Base-by-base conservation (phyloP, 1,140 invertebrate species). In the Drosophila leontia region DNA sequence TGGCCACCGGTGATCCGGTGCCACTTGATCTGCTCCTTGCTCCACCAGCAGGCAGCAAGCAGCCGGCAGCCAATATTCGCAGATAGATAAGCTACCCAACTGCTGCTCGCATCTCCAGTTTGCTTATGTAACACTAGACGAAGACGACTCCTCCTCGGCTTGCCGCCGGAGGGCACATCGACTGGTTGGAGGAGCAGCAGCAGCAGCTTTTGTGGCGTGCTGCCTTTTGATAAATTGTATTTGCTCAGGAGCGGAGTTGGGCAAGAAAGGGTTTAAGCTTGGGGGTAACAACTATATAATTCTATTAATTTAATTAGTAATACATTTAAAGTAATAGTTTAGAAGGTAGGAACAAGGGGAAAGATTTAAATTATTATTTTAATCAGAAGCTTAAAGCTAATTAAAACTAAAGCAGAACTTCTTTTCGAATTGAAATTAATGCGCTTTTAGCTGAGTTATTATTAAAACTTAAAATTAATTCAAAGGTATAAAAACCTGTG, bases 91-190 rank as follows among this genome's bases (percentile, higher is more conserved):
- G 71, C 70, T 64, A 56, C 29, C 61, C 61, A 53, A 67, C 61
- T 63, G 61, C 67, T 68, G 45, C 17, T 51, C 67, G 64, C 64
- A 74, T 88, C 85, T 78, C 78, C 53, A 78, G 70, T 75, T 75
- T 69, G 84, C 81, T 88, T 88, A 85, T 88, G 85, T 90, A 90
- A 88, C 84, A 85, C 85, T 80, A 77, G 75, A 81, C 77, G 47
- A 44, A 75, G 61, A 59, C 51, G 62, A 83, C 67, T 61, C 53
- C 69, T 81, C 74, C 67, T 76, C 62, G 65, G 72, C 45, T 76
- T 57, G 56, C 61, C 59, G 67, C 77, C 42, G 39, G 57, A 70
- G 75, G 75, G 80, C 60, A 60, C 39, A 29, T 45, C 42, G 56
- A 65, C 70, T 76, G 65, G 57, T 75, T 75, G 60, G 62, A 42